Evolutionary conservation across 1,140 invertebrate species (phyloP).

Genomic region (Penaeus indicus): DNA sequence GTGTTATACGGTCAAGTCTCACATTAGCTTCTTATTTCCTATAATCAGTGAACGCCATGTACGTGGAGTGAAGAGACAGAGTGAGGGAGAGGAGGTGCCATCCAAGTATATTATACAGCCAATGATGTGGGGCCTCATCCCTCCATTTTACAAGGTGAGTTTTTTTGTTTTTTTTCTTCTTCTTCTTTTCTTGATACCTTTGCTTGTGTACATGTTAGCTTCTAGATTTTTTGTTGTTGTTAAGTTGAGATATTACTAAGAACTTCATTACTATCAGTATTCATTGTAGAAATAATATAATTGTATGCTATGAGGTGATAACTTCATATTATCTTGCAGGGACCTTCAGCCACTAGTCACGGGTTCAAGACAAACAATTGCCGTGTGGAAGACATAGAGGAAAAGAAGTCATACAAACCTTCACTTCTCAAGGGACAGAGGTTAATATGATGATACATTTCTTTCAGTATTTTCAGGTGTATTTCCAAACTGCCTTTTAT

Average conservation of each 20-base stretch:
- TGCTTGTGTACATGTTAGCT: background rate
- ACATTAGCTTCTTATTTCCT: too few relatives aligned
- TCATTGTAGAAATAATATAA: background rate
- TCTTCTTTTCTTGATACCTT: background rate
- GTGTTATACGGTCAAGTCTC: too few relatives aligned
- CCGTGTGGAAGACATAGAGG: conserved; percentile 79
- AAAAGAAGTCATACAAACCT: conserved; percentile 79
- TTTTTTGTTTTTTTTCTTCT: background rate
- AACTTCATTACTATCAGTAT: background rate
- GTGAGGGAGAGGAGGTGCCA: conserved; percentile 65
- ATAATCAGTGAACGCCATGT: conserved; percentile 36
- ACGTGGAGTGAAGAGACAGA: conserved; percentile 65
- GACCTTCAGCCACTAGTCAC: conserved; percentile 77
- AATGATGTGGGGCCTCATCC: conserved; percentile 89
- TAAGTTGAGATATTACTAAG: background rate
- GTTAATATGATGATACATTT: conserved; percentile 13
- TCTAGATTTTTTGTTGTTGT: background rate
- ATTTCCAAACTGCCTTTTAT: background rate
- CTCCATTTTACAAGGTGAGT: conserved; percentile 82
- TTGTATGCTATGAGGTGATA: background rate
- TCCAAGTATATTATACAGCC: conserved; percentile 75
- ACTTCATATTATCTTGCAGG: conserved; percentile 71
- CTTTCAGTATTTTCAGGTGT: background rate
- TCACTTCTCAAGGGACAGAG: conserved; percentile 77
- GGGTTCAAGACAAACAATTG: conserved; percentile 86